A percentile compares a stretch with the other conserved stretches of the same genome.
Evolutionary conservation across 2,797 vertebrate genomes (phyloP).

Genomic region (Myripristis murdjan): DNA sequence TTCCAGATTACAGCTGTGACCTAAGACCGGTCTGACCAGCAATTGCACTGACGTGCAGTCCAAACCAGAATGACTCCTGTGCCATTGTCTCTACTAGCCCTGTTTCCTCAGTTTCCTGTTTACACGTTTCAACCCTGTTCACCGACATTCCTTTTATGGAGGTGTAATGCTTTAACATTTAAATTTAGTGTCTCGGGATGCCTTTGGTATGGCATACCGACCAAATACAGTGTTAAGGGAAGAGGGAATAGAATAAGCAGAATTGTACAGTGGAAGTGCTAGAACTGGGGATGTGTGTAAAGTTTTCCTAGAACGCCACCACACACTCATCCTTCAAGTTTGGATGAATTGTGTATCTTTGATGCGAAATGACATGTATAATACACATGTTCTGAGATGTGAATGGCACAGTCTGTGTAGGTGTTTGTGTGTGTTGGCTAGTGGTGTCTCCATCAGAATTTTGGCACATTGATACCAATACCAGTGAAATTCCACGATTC

Average conservation of each 20-base stretch:
- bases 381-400: not conserved
- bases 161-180: slow-evolving; percentile 43
- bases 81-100: slow-evolving; percentile 71
- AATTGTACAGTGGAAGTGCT: slow-evolving; percentile 9
- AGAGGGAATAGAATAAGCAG: not conserved
- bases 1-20: not conserved
- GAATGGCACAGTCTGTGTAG: not conserved
- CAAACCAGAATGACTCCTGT: slow-evolving; percentile 49
- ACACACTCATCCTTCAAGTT: no score
- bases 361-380: not conserved
- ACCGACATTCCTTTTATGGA: slow-evolving; percentile 65
- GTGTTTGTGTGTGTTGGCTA: slow-evolving; percentile 17
- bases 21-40: slow-evolving; percentile 25
- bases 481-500: no score
- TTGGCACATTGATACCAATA: no score
- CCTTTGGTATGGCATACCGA: not conserved
- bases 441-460: no score
- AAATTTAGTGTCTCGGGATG: slow-evolving; percentile 8
- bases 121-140: slow-evolving; percentile 63
- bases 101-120: slow-evolving; percentile 79
- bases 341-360: not conserved
- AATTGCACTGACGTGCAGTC: slow-evolving; percentile 19
- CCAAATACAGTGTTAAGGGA: not conserved
- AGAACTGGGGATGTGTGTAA: not conserved
- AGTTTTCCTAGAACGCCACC: no score